phyloP scores from a whole-genome alignment of 2,797 vertebrate species.

The Petrocephalus sullivani region DNA sequence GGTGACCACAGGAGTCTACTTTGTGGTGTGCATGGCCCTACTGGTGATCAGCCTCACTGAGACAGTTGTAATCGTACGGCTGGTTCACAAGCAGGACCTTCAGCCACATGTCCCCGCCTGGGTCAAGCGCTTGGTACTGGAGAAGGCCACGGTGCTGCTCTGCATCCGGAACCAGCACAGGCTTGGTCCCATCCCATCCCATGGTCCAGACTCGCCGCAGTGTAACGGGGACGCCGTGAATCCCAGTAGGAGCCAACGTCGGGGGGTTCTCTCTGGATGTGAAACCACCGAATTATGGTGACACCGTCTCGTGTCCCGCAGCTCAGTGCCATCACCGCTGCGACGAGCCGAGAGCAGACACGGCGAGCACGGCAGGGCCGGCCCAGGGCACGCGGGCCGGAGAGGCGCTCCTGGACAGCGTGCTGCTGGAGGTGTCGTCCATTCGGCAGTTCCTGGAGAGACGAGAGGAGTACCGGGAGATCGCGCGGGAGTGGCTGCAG shows the following conservation, averaged over 20 bases:
- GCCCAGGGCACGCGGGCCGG: constrained; percentile 48
- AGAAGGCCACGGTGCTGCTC: constrained; percentile 70
- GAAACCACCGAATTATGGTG: neutral
- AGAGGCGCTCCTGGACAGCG: constrained; percentile 51
- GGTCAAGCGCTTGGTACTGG: constrained; percentile 77
- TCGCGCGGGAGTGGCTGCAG: constrained; percentile 86
- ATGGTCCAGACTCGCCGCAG: constrained; percentile 52
- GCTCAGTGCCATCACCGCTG: constrained; percentile 64
- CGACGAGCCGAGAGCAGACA: constrained; percentile 40
- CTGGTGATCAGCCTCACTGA: constrained; percentile 91
- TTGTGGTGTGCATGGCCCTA: constrained; percentile 97
- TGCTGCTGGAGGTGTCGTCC: constrained; percentile 75
- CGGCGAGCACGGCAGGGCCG: neutral
- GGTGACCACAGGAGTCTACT: constrained; percentile 77
- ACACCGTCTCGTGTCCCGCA: constrained; percentile 36
- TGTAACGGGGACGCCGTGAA: constrained; percentile 68
- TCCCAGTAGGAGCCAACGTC: constrained; percentile 59
- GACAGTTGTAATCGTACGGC: constrained; percentile 85
- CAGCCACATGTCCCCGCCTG: constrained; percentile 82
- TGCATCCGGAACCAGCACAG: constrained; percentile 70
- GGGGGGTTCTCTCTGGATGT: neutral
- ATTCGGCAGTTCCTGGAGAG: constrained; percentile 83
- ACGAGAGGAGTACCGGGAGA: constrained; percentile 71
- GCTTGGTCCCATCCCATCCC: constrained; percentile 48
- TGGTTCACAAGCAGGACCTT: constrained; percentile 92